Evolutionary conservation across 2,888 invertebrate genomes (phyloP).

Genomic region (Dichetophora obliterata): DNA sequence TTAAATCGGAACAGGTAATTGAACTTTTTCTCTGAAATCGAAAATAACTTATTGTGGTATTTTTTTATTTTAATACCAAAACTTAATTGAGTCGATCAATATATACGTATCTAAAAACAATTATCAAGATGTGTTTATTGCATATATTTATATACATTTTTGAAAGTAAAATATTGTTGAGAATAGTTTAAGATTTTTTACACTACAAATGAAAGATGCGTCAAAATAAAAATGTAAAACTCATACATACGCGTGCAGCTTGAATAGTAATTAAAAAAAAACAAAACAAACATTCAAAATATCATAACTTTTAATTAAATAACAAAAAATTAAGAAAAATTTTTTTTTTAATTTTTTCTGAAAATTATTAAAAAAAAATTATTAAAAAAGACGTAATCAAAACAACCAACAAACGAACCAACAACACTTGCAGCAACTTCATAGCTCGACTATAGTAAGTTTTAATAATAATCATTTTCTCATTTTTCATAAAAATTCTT

Average conservation of each 20-base stretch:
- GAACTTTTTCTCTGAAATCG: no score
- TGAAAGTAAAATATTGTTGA: no score
- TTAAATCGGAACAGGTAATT: no score
- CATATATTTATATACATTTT: no score
- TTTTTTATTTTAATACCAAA: no score
- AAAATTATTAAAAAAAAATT: slow-evolving; percentile 37
- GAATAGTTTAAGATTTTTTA: neutral
- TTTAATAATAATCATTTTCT: slow-evolving; percentile 35
- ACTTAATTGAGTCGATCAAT: no score
- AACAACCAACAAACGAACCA: slow-evolving; percentile 36
- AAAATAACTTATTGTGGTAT: no score
- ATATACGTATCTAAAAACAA: no score
- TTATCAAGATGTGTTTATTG: no score
- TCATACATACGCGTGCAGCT: neutral
- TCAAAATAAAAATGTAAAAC: neutral
- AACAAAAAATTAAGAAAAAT: neutral
- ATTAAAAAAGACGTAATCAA: slow-evolving; percentile 40
- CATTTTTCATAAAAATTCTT: slow-evolving; percentile 42
- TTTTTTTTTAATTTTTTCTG: neutral
- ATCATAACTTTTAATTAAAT: neutral
- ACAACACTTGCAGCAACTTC: slow-evolving; percentile 68
- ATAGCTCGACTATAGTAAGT: slow-evolving; percentile 64
- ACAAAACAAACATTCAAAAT: neutral
- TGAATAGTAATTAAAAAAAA: neutral
- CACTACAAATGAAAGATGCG: neutral